Base-by-base conservation (phyloP, 2,797 vertebrate species). In the Neosilurus mollespiculum region DNA sequence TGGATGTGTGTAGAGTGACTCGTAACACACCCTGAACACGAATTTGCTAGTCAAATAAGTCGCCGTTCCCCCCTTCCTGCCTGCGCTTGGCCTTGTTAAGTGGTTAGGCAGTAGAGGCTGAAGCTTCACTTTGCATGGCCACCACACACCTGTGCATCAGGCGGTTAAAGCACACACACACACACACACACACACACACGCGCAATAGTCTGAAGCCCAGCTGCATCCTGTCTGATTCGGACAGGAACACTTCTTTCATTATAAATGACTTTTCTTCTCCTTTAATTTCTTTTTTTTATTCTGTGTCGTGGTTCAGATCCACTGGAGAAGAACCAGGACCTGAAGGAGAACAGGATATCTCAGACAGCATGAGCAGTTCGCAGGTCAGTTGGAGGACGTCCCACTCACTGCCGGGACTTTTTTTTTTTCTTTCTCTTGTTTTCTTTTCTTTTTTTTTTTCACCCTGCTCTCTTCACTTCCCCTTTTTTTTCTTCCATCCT, bases 11-110 rank as follows among this genome's bases (percentile, higher is more conserved):
- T 61, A 20, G 30, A 82, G 80, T 65, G 30, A 24, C 76, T 82
- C 18, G 8, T 73, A 75, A 58, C 90, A 20, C 73, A 88, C 88
- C 89, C 86, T 84, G 75, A 84, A 61, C 61, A 53, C 87, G 85
- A 75, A 93, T 95, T 95, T 95, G 92, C 80, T 83, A 95, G 89
- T 93, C 93, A 95, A 95, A 95, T 18, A 8, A 24, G 24, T 4
- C 83, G 85, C 82, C 30, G 53, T 70, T 58, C 80, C 76, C 86
- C 65, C 58, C 20, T 69, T 66, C 85, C 85, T 67, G 24, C 78
- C 65, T 81, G 85, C 87, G 80, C 80, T 66, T 84, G 53, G 59
- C 61, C 76, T 69, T 81, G 43, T 61, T 22, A 37, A 72, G 78
- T 30, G 58, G 72, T 56, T 83, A 66, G 61, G 76, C 66, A 61